phyloP scores from a whole-genome alignment of 2,888 invertebrate species.

The Bugula neritina region DNA sequence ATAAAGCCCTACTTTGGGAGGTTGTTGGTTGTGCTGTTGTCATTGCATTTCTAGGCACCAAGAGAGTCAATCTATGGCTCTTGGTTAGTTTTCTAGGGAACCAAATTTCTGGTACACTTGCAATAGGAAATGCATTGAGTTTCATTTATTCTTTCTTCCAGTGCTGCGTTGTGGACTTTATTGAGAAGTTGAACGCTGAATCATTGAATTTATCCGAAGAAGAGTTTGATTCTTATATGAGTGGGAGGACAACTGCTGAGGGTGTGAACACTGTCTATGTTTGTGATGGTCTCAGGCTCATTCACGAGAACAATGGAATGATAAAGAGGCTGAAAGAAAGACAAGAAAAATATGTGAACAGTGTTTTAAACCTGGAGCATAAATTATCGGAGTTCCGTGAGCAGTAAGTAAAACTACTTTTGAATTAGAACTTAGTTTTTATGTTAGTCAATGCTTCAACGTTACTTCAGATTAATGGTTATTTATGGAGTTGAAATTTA shows the following conservation, averaged over 20 bases:
- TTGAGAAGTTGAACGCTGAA: slow-evolving; percentile 89
- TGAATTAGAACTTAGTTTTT: no score
- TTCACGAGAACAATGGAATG: slow-evolving; percentile 70
- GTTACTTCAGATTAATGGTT: no score
- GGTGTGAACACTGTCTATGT: slow-evolving; percentile 36
- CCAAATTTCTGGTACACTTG: no score
- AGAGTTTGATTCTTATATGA: slow-evolving; percentile 89
- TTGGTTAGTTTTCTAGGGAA: no score
- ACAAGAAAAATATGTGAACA: slow-evolving; percentile 62
- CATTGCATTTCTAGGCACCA: no score
- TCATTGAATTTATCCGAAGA: slow-evolving; percentile 82
- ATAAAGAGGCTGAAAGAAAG: slow-evolving; percentile 65
- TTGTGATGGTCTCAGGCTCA: slow-evolving; percentile 67
- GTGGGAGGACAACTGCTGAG: slow-evolving; percentile 74
- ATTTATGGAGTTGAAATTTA: no score
- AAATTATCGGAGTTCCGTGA: not conserved
- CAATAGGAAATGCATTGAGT: no score
- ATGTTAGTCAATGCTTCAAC: no score
- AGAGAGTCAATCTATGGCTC: no score
- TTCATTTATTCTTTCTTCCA: slow-evolving; percentile 55
- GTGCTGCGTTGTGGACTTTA: slow-evolving; percentile 96
- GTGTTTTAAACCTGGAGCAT: slow-evolving; percentile 63
- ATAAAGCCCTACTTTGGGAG: no score
- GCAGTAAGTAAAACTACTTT: not conserved
- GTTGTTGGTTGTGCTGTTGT: no score